These are phyloP conservation scores for Apamea anceps DNA, from an alignment of 2,888 invertebrate genomes.

Conservation along the genomic window DNA sequence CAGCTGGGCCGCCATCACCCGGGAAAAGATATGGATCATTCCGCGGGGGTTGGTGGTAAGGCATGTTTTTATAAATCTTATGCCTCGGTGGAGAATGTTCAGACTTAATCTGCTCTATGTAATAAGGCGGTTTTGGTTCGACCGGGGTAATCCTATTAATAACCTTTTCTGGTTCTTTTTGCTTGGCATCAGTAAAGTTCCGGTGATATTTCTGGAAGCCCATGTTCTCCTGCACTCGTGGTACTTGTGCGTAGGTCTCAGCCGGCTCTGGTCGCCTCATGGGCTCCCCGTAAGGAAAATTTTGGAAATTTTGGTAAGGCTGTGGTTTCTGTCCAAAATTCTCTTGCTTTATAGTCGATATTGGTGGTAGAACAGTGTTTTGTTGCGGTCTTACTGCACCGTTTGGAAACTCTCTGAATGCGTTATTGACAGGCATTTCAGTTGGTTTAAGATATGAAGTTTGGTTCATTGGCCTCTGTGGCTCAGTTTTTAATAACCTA, in stretches of 20 bases:
- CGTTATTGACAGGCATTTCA: slow-evolving; percentile 73
- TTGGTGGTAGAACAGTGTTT: slow-evolving; percentile 85
- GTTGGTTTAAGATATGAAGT: slow-evolving; percentile 76
- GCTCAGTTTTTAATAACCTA: slow-evolving; percentile 78
- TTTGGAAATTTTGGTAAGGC: slow-evolving; percentile 82
- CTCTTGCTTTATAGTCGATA: slow-evolving; percentile 89
- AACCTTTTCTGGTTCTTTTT: slow-evolving; percentile 74
- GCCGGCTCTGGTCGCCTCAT: slow-evolving; percentile 74
- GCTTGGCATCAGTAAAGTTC: slow-evolving; percentile 76
- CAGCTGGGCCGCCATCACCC: slow-evolving; percentile 93
- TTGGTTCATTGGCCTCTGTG: slow-evolving; percentile 74
- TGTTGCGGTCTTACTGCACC: slow-evolving; percentile 77
- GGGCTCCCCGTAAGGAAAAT: slow-evolving; percentile 77
- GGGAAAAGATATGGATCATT: slow-evolving; percentile 90
- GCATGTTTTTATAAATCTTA: slow-evolving; percentile 88
- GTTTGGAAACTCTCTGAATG: slow-evolving; percentile 82
- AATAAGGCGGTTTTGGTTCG: slow-evolving; percentile 85
- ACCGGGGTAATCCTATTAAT: slow-evolving; percentile 69
- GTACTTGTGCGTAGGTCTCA: slow-evolving; percentile 78
- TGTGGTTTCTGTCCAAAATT: slow-evolving; percentile 83
- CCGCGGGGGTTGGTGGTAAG: slow-evolving; percentile 81
- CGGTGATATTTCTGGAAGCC: slow-evolving; percentile 86
- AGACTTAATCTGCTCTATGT: slow-evolving; percentile 89
- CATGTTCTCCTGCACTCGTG: slow-evolving; percentile 81
- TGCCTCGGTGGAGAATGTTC: slow-evolving; percentile 89